These are phyloP conservation scores for Vireo griseus DNA, from an alignment of 2,797 vertebrate genomes.

Conservation along the genomic window DNA sequence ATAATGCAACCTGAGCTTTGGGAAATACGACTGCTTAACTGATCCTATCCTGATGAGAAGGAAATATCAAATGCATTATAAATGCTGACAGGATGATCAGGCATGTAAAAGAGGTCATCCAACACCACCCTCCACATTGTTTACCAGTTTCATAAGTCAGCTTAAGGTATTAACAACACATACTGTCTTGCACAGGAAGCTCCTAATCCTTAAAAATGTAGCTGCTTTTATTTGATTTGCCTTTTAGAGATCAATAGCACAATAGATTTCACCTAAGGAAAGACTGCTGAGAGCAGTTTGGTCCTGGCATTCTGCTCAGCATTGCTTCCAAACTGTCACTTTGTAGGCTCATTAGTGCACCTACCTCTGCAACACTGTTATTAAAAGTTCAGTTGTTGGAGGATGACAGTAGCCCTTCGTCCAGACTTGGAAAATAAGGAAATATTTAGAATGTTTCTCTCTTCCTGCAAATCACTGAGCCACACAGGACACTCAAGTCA, in stretches of 20 bases:
- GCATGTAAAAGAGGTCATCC: conserved; percentile 56
- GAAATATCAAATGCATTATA: conserved; percentile 44
- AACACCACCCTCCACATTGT: conserved; percentile 25
- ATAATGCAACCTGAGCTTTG: conserved; percentile 59
- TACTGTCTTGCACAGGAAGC: conserved; percentile 44
- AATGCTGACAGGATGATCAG: conserved; percentile 47
- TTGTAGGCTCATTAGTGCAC: neutral
- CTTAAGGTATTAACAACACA: conserved; percentile 65
- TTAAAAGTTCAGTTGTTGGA: neutral
- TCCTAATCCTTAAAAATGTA: conserved; percentile 63
- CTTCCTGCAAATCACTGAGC: neutral
- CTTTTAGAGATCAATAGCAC: conserved; percentile 44
- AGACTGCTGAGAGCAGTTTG: neutral
- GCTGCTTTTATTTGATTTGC: conserved; percentile 51
- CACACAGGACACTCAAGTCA: neutral
- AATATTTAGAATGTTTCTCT: neutral
- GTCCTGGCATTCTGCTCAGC: neutral
- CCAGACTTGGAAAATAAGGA: neutral
- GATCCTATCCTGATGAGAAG: conserved; percentile 45
- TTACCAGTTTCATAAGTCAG: conserved; percentile 47
- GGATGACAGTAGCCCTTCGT: neutral
- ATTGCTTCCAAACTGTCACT: neutral
- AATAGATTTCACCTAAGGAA: conserved; percentile 38
- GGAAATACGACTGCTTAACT: conserved; percentile 51
- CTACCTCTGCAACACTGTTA: neutral